A percentile compares a stretch with the other conserved stretches of the same genome.
These are phyloP conservation scores for Tineola bisselliella DNA, from an alignment of 2,888 invertebrate genomes.

Conservation along the genomic window DNA sequence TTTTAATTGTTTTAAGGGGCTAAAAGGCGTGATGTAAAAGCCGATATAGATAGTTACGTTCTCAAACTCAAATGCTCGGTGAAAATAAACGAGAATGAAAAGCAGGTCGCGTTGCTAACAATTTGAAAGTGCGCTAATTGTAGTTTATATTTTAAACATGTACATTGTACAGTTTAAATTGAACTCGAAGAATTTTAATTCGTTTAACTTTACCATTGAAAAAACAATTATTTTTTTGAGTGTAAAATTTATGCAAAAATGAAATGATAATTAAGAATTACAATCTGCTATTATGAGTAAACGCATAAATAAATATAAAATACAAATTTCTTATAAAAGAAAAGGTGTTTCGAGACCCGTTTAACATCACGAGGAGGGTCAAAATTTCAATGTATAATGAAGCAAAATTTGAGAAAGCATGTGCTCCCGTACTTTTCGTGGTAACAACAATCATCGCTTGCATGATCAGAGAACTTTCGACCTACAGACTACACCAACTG, in stretches of 20 bases:
- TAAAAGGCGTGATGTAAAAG: no score
- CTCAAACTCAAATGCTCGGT: neutral
- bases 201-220: no score
- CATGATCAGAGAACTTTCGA: slow-evolving; percentile 1
- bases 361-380: neutral
- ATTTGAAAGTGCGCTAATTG: neutral
- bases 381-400: neutral
- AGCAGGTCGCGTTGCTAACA: neutral
- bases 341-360: no score
- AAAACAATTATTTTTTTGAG: no score
- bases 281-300: no score
- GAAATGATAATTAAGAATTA: no score
- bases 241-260: no score
- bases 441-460: slow-evolving; percentile 5
- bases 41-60: no score
- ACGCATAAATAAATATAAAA: no score
- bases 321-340: no score
- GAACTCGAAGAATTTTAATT: no score
- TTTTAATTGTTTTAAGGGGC: no score
- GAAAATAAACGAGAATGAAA: neutral
- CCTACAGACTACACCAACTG: neutral
- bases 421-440: neutral
- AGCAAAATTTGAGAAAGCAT: neutral
- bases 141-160: neutral
- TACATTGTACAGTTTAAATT: neutral